These are phyloP conservation scores for Homalodisca vitripennis DNA, from an alignment of 1,140 invertebrate genomes.

Conservation along the genomic window DNA sequence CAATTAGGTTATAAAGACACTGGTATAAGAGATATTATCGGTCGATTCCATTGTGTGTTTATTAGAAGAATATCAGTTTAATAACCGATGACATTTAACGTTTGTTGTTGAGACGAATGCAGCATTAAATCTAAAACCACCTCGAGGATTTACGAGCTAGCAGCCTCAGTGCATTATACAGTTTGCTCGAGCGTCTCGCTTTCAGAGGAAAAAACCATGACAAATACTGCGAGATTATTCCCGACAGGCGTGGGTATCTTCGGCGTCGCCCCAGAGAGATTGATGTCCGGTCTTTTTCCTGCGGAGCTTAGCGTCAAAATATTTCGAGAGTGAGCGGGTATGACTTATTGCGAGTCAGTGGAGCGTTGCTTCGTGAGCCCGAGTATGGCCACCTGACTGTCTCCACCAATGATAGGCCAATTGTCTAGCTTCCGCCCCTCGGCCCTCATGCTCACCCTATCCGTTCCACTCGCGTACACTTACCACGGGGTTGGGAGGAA, in stretches of 20 bases:
- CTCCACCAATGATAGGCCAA: slow-evolving; percentile 14
- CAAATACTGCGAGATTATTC: background rate
- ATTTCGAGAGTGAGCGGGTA: background rate
- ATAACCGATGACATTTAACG: too few relatives aligned
- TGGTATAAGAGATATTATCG: too few relatives aligned
- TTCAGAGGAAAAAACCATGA: background rate
- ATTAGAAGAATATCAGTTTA: too few relatives aligned
- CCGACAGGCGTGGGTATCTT: background rate
- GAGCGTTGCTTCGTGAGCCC: background rate
- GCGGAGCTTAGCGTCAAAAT: background rate
- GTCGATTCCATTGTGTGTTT: too few relatives aligned
- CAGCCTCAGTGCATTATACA: background rate
- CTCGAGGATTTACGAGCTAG: too few relatives aligned
- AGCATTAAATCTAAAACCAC: too few relatives aligned
- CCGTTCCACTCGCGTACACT: too few relatives aligned
- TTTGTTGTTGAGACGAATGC: too few relatives aligned
- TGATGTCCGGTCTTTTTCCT: background rate
- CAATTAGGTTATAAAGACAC: too few relatives aligned
- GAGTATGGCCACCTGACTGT: background rate
- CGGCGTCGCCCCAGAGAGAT: background rate
- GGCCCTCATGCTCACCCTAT: background rate
- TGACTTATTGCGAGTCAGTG: background rate
- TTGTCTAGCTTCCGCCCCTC: slow-evolving; percentile 16
- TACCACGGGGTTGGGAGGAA: too few relatives aligned
- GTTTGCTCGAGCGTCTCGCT: background rate